Percentiles rank a stretch among this genome's conserved stretches.
Conservation (phyloP, 2,888 invertebrate species). For the Doris montereyensis region DNA sequence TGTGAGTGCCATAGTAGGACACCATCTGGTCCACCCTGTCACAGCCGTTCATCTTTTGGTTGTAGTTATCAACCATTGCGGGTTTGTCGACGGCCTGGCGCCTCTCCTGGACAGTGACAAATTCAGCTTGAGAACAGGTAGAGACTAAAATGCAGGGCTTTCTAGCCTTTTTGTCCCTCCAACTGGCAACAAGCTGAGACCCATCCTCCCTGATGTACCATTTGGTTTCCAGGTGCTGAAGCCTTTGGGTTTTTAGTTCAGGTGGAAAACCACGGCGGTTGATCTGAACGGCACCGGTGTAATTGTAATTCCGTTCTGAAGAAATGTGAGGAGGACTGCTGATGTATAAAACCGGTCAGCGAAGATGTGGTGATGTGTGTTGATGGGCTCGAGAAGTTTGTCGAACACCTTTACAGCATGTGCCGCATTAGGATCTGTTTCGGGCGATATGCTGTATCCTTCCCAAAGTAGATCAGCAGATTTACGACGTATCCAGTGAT, state of each 20-base stretch:
- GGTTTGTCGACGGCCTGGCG: background rate
- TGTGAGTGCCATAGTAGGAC: background rate
- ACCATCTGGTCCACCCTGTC: constrained; percentile 4
- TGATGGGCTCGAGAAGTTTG: background rate
- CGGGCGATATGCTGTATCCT: background rate
- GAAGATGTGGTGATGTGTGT: constrained; percentile 13
- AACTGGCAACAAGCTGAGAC: background rate
- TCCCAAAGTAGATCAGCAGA: constrained; percentile 5
- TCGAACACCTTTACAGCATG: constrained; percentile 5
- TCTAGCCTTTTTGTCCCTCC: constrained; percentile 7
- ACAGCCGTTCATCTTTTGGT: constrained; percentile 17
- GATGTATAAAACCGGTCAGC: constrained; percentile 22
- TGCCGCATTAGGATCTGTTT: background rate
- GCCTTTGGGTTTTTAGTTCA: background rate
- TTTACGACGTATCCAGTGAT: constrained; percentile 14
- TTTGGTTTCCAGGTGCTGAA: background rate
- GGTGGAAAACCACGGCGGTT: background rate
- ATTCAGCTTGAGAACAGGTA: background rate
- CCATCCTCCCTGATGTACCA: background rate
- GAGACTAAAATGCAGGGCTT: background rate
- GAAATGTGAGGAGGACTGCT: background rate
- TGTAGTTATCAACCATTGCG: background rate
- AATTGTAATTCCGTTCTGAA: background rate
- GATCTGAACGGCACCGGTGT: background rate
- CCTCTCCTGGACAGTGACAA: background rate